Evolutionary conservation across 2,888 invertebrate genomes (phyloP), one percentile per base, ranked within the genome.

Genomic region (Zygogramma bicolorata): DNA sequence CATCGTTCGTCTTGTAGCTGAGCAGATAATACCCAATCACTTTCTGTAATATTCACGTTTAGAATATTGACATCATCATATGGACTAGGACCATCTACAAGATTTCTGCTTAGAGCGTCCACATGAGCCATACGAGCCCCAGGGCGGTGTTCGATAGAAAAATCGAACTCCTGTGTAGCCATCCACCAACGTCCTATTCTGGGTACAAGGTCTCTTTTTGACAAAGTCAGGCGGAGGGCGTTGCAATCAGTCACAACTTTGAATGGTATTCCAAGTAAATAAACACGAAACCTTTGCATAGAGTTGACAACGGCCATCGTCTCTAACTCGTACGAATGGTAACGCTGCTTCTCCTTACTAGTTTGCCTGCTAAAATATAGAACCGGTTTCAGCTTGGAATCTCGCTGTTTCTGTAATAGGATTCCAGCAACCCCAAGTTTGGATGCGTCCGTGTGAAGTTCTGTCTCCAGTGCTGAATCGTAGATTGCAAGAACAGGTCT

Each of bases 311-410:
- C 80, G 0, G 85, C 85, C 10, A 86, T 72, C 0, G 79, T 81
- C 68, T 86, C 84, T 15, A 83, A 67, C 42, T 87, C 87, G 25
- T 83, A 83, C 0, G 81, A 82, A 38, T 82, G 82, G 42, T 83
- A 85, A 22, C 78, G 81, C 31, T 73, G 63, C 58, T 72, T 65
- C 13, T 68, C 68, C 40, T 69, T 69, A 20, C 42, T 65, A n/a
- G 69, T 73, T 10, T 70, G 63, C 18, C 73, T 34, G 20, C 70
- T 73, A 40, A 71, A 71, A 27, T 74, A 68, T 31, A 65, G 13
- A 29, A 67, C 62, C 15, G 74, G 70, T 29, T 71, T 71, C 10
- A 71, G 8, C 2, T 38, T 63, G 15, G n/a, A 22, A 57, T 74
- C 61, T 40, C 18, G 20, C 53, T 73, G 75, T 40, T 49, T 25